Evolutionary conservation across 2,888 invertebrate genomes (phyloP).

Genomic region (Loripinus fragilis): DNA sequence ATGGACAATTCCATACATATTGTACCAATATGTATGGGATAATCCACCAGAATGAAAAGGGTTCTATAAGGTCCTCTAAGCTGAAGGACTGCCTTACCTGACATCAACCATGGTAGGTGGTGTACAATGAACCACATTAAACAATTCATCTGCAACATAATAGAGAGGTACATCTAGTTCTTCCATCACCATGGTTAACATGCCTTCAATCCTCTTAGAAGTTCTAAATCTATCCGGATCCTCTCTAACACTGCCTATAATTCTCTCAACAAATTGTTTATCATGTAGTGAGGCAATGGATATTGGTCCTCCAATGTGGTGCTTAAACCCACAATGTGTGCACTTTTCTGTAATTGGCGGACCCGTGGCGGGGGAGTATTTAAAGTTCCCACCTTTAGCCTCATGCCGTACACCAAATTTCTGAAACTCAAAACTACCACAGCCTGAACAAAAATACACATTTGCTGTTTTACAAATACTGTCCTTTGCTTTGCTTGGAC

Average conservation of each 20-base stretch:
- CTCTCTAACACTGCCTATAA: constrained; percentile 85
- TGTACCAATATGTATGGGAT: too few relatives aligned
- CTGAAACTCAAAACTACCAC: constrained; percentile 91
- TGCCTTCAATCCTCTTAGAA: constrained; percentile 86
- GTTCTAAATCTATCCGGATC: constrained; percentile 87
- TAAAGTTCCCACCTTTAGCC: constrained; percentile 80
- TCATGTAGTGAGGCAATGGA: constrained; percentile 96
- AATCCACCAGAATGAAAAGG: too few relatives aligned
- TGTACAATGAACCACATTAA: constrained; percentile 87
- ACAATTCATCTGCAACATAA: constrained; percentile 92
- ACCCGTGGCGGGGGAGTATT: constrained; percentile 88
- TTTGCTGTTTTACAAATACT: constrained; percentile 90
- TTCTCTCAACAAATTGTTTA: constrained; percentile 88
- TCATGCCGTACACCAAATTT: constrained; percentile 87
- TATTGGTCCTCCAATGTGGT: constrained; percentile 95
- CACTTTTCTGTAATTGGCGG: constrained; percentile 89
- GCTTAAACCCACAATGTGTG: constrained; percentile 89
- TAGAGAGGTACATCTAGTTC: constrained; percentile 96
- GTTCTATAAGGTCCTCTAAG: too few relatives aligned
- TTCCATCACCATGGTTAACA: constrained; percentile 89
- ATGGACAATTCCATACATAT: too few relatives aligned
- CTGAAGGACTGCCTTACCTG: constrained; percentile 86
- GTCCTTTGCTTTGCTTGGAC: constrained; percentile 93
- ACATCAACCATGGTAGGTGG: constrained; percentile 83
- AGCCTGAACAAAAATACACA: constrained; percentile 95